Base-by-base conservation (phyloP, 2,113 vertebrate genomes). In the Panthera leo region DNA sequence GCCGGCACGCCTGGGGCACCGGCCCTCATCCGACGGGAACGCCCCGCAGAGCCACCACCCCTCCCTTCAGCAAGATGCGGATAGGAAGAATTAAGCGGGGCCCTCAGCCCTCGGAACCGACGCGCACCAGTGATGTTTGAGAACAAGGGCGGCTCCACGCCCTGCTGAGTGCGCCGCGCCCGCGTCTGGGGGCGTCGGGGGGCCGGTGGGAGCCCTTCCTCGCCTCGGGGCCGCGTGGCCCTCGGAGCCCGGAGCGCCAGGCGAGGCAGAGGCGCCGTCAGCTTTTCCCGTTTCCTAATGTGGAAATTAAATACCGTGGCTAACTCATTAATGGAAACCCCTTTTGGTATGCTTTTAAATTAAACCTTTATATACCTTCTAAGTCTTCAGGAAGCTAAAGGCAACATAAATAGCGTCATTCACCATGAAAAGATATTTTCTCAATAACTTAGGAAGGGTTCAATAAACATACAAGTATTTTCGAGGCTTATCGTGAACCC, bases 391-490 rank as follows among this genome's bases (percentile, higher is more conserved):
- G 97, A 96, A 96, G 97, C 95, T 98, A 97, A 98, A 96, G 96
- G 98, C 98, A 98, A 98, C 98, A 98, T 98, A 98, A 98, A 98
- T 98, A 98, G 95, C 45, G 82, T 97, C 94, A 97, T 71, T 97
- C 96, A 98, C 97, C 98, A 96, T 95, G 92, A 98, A 98, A 95
- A 96, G 68, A 96, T 83, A 98, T 95, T 76, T 95, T 94, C 97
- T 98, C 98, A 98, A 98, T 98, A 98, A 94, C 98, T 98, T 98
- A 98, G 85, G 94, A 95, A 97, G 98, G 98, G 95, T 79, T 98
- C 95, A 86, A 94, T 95, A 95, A 98, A 98, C 98, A 89, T 96
- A 93, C 97, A 97, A 94, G 92, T 95, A 86, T 97, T 97, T 88
- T 65, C 95, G 98, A 98, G 98, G 97, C 96, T 98, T 98, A 97